These are phyloP conservation scores for Pseudochromis fuscus DNA, from an alignment of 2,797 vertebrate species.

Conservation along the genomic window DNA sequence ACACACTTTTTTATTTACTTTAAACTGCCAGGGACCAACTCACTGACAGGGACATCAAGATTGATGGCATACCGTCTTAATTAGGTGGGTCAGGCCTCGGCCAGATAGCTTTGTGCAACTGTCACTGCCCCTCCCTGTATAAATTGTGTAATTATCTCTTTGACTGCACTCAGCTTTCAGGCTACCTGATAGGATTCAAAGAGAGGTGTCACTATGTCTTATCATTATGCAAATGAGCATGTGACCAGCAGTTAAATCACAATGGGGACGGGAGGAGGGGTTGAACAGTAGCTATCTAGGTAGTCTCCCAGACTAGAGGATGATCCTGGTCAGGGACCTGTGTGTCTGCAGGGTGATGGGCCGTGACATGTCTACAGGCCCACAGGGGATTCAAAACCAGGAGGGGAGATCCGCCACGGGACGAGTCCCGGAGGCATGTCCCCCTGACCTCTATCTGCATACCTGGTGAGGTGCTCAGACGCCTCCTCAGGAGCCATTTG, in stretches of 20 bases:
- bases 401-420: slow-evolving; percentile 57
- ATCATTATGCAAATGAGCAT: slow-evolving; percentile 86
- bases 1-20: slow-evolving; percentile 74
- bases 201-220: slow-evolving; percentile 85
- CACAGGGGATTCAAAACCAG: slow-evolving; percentile 64
- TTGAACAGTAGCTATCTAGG: slow-evolving; percentile 66
- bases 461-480: slow-evolving; percentile 53
- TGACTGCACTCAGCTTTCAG: slow-evolving; percentile 83
- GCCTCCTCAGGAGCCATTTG: slow-evolving; percentile 57
- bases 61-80: slow-evolving; percentile 70
- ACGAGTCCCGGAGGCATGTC: slow-evolving; percentile 63
- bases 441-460: slow-evolving; percentile 62
- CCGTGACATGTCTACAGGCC: slow-evolving; percentile 73
- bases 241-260: slow-evolving; percentile 83
- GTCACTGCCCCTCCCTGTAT: slow-evolving; percentile 82
- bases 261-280: slow-evolving; percentile 65
- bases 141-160: slow-evolving; percentile 85
- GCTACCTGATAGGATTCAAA: slow-evolving; percentile 83
- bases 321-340: slow-evolving; percentile 66
- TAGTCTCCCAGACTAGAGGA: slow-evolving; percentile 81
- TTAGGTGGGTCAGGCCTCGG: slow-evolving; percentile 60
- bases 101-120: slow-evolving; percentile 73
- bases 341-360: slow-evolving; percentile 82
- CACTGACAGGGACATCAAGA: slow-evolving; percentile 61
- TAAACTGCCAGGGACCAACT: slow-evolving; percentile 36